A percentile compares a stretch with the other conserved stretches of the same genome.
phyloP scores from a whole-genome alignment of 1,140 invertebrate genomes.

The Matsumurasca onukii region DNA sequence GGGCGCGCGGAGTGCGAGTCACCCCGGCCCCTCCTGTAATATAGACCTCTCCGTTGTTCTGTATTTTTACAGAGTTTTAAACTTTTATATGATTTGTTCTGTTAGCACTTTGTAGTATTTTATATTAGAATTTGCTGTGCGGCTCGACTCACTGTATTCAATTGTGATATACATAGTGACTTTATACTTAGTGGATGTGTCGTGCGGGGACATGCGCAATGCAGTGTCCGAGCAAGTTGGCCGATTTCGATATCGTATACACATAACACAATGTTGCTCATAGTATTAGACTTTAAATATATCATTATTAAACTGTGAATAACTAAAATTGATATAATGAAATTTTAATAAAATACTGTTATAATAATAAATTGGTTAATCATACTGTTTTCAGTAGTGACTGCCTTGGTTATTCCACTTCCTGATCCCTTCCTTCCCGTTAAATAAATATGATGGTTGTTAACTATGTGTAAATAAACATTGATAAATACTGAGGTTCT shows the following conservation, averaged over 20 bases:
- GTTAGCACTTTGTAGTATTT: constrained; percentile 18
- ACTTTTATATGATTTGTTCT: background rate
- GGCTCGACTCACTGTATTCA: constrained; percentile 9
- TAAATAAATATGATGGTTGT: too few relatives aligned
- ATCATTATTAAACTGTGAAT: constrained; percentile 32
- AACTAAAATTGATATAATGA: constrained; percentile 35
- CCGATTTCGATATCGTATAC: constrained; percentile 16
- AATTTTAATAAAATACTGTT: constrained; percentile 39
- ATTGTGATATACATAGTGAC: constrained; percentile 19
- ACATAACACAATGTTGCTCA: constrained; percentile 36
- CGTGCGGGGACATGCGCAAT: too few relatives aligned
- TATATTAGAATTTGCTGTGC: constrained; percentile 2
- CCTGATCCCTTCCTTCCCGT: too few relatives aligned
- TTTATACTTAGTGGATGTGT: background rate
- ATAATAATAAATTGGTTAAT: constrained; percentile 35
- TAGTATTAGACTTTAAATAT: constrained; percentile 33
- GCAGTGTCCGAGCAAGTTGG: too few relatives aligned
- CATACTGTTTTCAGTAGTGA: constrained; percentile 12
- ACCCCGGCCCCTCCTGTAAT: constrained; percentile 17
- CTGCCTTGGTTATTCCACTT: background rate
- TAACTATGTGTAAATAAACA: too few relatives aligned
- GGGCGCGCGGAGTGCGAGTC: background rate
- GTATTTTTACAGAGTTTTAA: constrained; percentile 16
- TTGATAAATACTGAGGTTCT: too few relatives aligned
- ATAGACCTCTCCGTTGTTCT: constrained; percentile 18